Evolutionary conservation across 2,113 vertebrate species (phyloP), one percentile per base, ranked within the genome.

Genomic region (Hippoglossus stenolepis): DNA sequence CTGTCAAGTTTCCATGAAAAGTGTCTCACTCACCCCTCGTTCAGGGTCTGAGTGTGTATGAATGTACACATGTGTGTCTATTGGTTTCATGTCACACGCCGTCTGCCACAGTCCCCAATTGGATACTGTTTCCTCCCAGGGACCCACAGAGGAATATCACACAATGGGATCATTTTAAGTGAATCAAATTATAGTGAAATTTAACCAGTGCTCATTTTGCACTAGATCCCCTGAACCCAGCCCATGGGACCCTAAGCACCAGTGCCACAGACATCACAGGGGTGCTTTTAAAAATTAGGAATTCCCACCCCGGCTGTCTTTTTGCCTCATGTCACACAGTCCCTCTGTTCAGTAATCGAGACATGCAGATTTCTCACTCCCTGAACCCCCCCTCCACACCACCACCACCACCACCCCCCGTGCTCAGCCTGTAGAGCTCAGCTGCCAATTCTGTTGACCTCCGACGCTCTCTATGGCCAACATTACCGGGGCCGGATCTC

Each of bases 401-500:
- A 5, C 28, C 28, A 31, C 28, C 28, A 31, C 28, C 28, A 31
- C 28, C 35, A 13, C 28, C 31, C 28, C 71, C 12, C 14, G 43
- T 13, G 12, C 60, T 74, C 24, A 87, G 68, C 53, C 68, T n/a
- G 9, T 4, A 40, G 2, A 40, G 73, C 65, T 84, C 68, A 77
- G 85, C 87, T 85, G 83, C 77, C 70, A 75, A 65, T 81, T 59
- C 47, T 70, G 49, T 21, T 84, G 87, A 79, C 80, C 72, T 82
- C 65, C 1, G 7, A 47, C 47, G 40, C 72, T 77, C 31, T 70
- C 73, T 70, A 45, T 21, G 28, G 58, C 82, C 89, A 69, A 77
- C 82, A 85, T 89, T 85, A 82, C 60, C 31, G 6, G 54, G 78
- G 74, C 86, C 77, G 70, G 79, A 84, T 87, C 84, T 82, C n/a